Evolutionary conservation across 2,113 vertebrate genomes (phyloP), one percentile per base, ranked within the genome.

Genomic region (Epinephelus lanceolatus): DNA sequence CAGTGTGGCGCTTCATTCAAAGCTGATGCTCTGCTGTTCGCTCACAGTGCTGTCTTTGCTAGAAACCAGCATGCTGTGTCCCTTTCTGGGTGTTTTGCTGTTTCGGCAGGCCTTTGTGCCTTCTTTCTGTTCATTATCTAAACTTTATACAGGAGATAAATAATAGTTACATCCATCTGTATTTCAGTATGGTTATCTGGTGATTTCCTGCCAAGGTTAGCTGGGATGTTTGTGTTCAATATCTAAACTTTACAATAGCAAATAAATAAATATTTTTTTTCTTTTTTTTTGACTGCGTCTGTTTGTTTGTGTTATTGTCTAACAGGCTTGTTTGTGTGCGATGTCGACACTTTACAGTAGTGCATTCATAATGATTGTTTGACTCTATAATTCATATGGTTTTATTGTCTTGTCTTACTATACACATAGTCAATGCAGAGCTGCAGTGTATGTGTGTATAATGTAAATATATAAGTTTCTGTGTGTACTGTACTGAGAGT

Each of bases 101-200:
- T 27, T 4, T 45, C 2, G 15, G 56, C 57, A 40, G 55, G 10
- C 5, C 23, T 55, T 25, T 55, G n/a, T 75, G 40, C 75, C 25
- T 57, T 63, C 7, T 70, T 69, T 69, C 37, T 1, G 17, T 62
- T 74, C 13, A 6, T 84, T 69, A 78, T 62, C 19, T 0, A 33
- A 71, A 71, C 72, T 65, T 69, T 59, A 53, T 6, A 62, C 18
- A 14, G 10, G 0, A 12, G n/a, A 63, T 59, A 45, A 81, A 73
- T 52, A 52, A 19, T 11, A 14, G 27, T 61, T 47, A 19, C 21
- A 56, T 52, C 56, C 10, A 14, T 47, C 6, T 57, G 23, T 27
- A 3, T 57, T 57, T 65, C 40, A 21, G n/a, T 1, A 2, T 3
- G 40, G 23, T 42, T 53, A 6, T 42, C 51, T 51, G 53, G 27